Evolutionary conservation across 2,797 vertebrate species (phyloP).

Genomic region (Chiloscyllium punctatum): DNA sequence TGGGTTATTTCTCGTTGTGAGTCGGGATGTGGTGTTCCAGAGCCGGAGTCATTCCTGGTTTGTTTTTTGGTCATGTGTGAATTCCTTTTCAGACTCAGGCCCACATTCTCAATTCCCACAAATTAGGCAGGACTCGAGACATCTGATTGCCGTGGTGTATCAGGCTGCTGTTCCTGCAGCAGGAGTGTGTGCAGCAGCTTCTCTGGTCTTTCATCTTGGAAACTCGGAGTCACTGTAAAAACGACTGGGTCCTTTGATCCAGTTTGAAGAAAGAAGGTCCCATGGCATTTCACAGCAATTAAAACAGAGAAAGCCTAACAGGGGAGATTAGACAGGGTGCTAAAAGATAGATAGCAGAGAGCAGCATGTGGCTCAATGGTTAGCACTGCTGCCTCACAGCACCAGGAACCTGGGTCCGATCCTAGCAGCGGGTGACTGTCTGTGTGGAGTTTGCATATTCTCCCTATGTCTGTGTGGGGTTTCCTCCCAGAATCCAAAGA

Average conservation of each 20-base stretch:
- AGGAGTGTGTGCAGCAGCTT: background rate
- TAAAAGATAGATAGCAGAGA: background rate
- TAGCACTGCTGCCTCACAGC: too few relatives aligned
- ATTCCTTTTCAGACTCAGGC: background rate
- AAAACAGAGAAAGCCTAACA: background rate
- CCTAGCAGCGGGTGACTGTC: too few relatives aligned
- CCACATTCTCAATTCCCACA: background rate
- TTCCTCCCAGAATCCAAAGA: too few relatives aligned
- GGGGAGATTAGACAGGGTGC: background rate
- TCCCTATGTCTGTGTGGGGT: too few relatives aligned
- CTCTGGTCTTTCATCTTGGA: background rate
- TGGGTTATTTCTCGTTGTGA: background rate
- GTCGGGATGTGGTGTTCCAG: background rate
- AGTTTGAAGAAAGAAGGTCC: too few relatives aligned
- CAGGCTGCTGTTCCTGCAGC: background rate
- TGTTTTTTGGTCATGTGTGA: background rate
- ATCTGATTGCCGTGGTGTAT: background rate
- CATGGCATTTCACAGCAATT: background rate
- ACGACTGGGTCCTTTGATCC: too few relatives aligned
- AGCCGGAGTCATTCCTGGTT: background rate
- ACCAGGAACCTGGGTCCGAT: too few relatives aligned
- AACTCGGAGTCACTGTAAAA: background rate
- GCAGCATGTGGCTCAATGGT: too few relatives aligned
- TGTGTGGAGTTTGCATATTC: too few relatives aligned
- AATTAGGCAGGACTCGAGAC: background rate